Evolutionary conservation across 2,113 vertebrate genomes (phyloP), one percentile per base, ranked within the genome.

Genomic region (Canis aureus): DNA sequence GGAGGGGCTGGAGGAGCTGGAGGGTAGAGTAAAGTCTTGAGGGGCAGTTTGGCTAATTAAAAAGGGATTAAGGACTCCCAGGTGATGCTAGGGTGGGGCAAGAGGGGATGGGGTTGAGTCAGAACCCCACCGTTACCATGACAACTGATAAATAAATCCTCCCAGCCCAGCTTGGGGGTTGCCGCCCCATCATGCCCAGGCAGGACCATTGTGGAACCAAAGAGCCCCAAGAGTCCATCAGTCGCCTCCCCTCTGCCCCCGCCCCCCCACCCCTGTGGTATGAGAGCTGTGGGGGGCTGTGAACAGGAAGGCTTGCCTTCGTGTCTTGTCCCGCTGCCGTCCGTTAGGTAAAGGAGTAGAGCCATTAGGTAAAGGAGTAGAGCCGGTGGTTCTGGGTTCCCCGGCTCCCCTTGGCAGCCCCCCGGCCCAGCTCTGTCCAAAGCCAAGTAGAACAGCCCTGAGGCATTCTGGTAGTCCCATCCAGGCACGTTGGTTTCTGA

Each of bases 141-240:
- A 85, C 97, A 96, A 95, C 97, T 90, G 87, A 93, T 94, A 97
- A 97, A 97, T 90, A 98, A 96, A 97, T 84, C 83, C 91, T 96
- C 94, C 96, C 84, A 95, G 91, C 94, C 96, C 84, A 95, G 91
- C 60, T 51, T 76, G 74, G 89, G 87, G 97, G 57, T 60, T 93
- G 92, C 94, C 0, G 10, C 90, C 87, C 86, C 32, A 1, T 92
- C 96, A 19, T 97, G 96, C 92, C 95, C 59, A 84, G 94, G 86
- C 96, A 98, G 90, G 79, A 95, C 92, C 71, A 38, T 13, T 57
- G 53, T 92, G 89, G 95, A 62, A 27, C 79, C 38, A 64, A 89
- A 84, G 93, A 79, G 71, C 69, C 74, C 87, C 15, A 22, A 87
- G 89, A 97, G 76, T 38, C 74, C n/a, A 23, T 91, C 96, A 43